Base-by-base conservation (phyloP, 2,888 invertebrate species). In the Leptopilina myrica region DNA sequence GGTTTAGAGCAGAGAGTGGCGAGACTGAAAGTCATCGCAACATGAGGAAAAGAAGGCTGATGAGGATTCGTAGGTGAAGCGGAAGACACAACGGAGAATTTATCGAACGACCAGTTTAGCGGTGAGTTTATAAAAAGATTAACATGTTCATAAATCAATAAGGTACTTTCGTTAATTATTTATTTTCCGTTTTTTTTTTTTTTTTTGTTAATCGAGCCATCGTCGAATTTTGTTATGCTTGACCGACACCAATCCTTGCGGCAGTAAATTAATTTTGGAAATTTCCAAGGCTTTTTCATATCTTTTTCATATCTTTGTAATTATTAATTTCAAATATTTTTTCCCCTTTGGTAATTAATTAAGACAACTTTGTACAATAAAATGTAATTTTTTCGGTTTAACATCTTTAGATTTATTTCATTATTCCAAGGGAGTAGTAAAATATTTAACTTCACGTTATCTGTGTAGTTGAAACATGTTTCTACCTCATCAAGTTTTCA, bases 21-120 rank as follows among this genome's bases (percentile, higher is more conserved):
- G 56, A 73, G 73, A 73, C 56, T 56, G 73, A 33, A 59, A 73
- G 56, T 73, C 73, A 73, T 56, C 73, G n/a, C n/a, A 73, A 73
- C 56, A 73, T 73, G 73, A 73, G 56, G 15, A 73, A 56, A 59
- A 56, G 56, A 73, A 53, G 73, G n/a, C 56, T 73, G 56, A 15
- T 33, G 56, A 73, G 73, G 15, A 73, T 73, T 73, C 56, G 56
- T 11, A 56, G 73, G 56, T 73, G 73, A 73, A 73, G 73, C 56
- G 53, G 73, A 73, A 73, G 56, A 73, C 73, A 73, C 73, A 59
- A 59, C 73, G 56, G 56, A 59, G 73, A 56, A 53, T 69, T 46
- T 69, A 53, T 69, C 49, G 69, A 69, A 56, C 56, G n/a, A 73
- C 53, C 56, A 56, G 56, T 73, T 20, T n/a, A 33, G 11, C 15